These are phyloP conservation scores for Uropsilus gracilis DNA, from an alignment of 2,113 vertebrate genomes.

Conservation along the genomic window DNA sequence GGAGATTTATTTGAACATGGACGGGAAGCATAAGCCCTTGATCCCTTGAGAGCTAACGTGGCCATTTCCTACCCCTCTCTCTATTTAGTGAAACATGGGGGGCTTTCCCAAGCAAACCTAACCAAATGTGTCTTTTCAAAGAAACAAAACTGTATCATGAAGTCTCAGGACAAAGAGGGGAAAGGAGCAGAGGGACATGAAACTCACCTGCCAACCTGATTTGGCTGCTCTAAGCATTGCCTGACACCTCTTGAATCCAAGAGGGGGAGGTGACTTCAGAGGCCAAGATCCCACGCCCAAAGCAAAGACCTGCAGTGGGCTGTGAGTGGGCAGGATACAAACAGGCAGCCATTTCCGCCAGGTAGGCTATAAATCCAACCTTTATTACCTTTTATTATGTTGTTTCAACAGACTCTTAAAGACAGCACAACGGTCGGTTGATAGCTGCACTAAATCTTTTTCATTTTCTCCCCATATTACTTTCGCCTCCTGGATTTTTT, in stretches of 20 bases:
- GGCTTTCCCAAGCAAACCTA: slow-evolving; percentile 62
- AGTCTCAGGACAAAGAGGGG: background rate
- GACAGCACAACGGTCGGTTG: slow-evolving; percentile 83
- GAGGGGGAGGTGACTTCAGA: background rate
- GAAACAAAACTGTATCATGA: slow-evolving; percentile 41
- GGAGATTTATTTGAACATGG: slow-evolving; percentile 17
- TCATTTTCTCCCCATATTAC: slow-evolving; percentile 85
- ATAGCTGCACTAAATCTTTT: slow-evolving; percentile 88
- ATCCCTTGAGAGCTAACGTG: background rate
- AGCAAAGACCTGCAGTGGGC: background rate
- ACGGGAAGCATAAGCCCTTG: background rate
- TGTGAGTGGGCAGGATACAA: slow-evolving; percentile 56
- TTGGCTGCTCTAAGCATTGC: fast-evolving
- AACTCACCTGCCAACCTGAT: background rate
- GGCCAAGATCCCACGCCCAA: background rate
- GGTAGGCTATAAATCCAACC: slow-evolving; percentile 84
- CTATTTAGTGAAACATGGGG: slow-evolving; percentile 50
- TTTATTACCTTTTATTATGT: slow-evolving; percentile 91
- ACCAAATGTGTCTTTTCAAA: slow-evolving; percentile 62
- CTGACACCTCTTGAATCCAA: background rate
- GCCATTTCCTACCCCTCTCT: slow-evolving; percentile 43
- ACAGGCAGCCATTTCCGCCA: slow-evolving; percentile 80
- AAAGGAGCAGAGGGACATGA: background rate
- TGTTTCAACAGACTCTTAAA: slow-evolving; percentile 91
- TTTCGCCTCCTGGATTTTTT: slow-evolving; percentile 78